Percentiles rank a stretch among this genome's conserved stretches.
These are phyloP conservation scores for Limonius californicus DNA, from an alignment of 1,140 invertebrate genomes.

Conservation along the genomic window DNA sequence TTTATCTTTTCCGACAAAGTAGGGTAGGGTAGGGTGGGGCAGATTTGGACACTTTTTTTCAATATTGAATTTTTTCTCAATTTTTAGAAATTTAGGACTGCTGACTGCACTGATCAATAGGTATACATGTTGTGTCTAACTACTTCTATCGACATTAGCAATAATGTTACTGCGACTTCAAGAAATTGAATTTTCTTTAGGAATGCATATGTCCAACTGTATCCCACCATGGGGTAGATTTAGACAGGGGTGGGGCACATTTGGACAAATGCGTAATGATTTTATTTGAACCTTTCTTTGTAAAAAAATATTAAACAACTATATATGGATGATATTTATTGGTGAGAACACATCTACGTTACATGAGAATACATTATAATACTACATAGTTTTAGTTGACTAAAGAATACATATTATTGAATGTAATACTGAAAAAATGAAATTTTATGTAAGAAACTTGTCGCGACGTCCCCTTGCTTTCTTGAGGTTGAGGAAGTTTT, in stretches of 20 bases:
- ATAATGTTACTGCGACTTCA: background rate
- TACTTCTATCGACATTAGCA: background rate
- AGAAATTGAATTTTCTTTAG: background rate
- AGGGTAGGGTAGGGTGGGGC: constrained; percentile 3
- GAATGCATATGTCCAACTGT: constrained; percentile 11
- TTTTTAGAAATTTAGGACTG: background rate
- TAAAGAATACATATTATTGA: background rate
- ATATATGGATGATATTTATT: background rate
- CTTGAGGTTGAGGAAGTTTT: background rate
- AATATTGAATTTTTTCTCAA: background rate
- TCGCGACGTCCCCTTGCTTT: background rate
- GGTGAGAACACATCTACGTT: no score
- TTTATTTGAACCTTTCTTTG: constrained; percentile 13
- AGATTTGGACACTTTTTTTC: constrained; percentile 2
- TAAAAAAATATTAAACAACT: background rate
- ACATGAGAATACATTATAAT: background rate
- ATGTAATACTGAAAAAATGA: constrained; percentile 7
- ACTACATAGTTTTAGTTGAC: no score
- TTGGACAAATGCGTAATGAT: background rate
- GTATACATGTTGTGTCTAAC: background rate
- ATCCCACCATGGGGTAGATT: background rate
- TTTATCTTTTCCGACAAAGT: no score
- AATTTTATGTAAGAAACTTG: constrained; percentile 5
- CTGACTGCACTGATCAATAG: background rate
- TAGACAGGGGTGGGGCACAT: constrained; percentile 11